Percentiles rank a stretch among this genome's conserved stretches.
Conservation (phyloP, 2,113 vertebrate species). For the Leiothrix lutea region DNA sequence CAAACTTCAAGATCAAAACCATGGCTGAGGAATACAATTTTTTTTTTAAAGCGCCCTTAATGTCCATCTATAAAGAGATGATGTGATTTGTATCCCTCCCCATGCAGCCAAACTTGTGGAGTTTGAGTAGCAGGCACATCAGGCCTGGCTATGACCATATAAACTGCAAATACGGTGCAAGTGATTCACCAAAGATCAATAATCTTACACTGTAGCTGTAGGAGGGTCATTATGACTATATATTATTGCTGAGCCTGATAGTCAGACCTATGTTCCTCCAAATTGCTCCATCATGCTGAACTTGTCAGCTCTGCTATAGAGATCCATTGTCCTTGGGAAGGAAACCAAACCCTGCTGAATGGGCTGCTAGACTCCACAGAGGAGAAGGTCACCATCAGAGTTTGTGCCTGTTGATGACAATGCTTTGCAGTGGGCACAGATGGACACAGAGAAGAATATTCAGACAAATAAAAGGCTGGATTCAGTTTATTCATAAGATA, state of each 20-base stretch:
- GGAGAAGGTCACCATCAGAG: neutral
- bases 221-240: neutral
- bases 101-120: neutral
- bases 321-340: neutral
- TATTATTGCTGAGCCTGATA: neutral
- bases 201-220: neutral
- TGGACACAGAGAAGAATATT: neutral
- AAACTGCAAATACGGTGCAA: neutral
- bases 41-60: neutral
- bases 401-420: accelerated
- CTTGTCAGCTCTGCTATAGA: neutral
- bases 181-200: neutral
- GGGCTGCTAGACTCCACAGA: neutral
- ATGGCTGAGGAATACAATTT: neutral
- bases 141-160: neutral
- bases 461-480: neutral
- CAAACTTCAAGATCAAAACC: neutral
- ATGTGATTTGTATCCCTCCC: neutral
- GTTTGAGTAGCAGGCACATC: neutral
- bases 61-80: neutral
- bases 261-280: neutral
- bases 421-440: neutral
- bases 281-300: neutral
- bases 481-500: neutral
- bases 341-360: accelerated